Base-by-base conservation (phyloP, 2,797 vertebrate genomes). In the Alca torda region DNA sequence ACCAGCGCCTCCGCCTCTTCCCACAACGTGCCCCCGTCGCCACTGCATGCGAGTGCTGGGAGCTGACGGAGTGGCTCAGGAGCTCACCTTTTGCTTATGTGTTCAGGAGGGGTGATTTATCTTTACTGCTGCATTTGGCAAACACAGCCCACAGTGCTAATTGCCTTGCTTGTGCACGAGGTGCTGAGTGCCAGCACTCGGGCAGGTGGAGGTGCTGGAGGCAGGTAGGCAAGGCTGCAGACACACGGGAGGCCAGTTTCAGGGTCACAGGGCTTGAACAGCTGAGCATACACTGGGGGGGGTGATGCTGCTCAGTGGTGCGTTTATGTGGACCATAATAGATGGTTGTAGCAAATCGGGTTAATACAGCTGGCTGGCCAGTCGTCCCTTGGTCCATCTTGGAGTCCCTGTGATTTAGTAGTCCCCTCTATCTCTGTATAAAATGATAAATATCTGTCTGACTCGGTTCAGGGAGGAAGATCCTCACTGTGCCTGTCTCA, bases 1-100 rank as follows among this genome's bases (percentile, higher is more conserved):
- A 9, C 3, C 68, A 60, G 26, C 3, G 1, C 54, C 39, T 79
- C 51, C 46, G 24, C 67, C 11, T 81, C 37, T 39, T 30, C 64
- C 24, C 41, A 13, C 54, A 51, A 3, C 0, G 0, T 51, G 17
- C n/a, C 9, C 1, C 70, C 7, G 1, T 61, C 77, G 41, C 30
- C 15, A 25, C 80, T 28, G 77, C 5, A 4, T 41, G 72, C 1
- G 4, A 57, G 60, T 61, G 35, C 50, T 79, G 59, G 72, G 81
- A 82, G 90, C 35, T 54, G 70, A 6, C 6, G 20, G 84, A 57
- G 24, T 16, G 67, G 59, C 59, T 84, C 51, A 43, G 86, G 86
- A 28, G 70, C 72, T 95, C 79, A 50, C 81, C 84, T 94, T 77
- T 28, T 26, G n/a, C 78, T 77, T 16, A 8, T 1, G 12, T 19